Evolutionary conservation across 2,888 invertebrate genomes (phyloP).

Genomic region (Hemistola chrysoprasaria): DNA sequence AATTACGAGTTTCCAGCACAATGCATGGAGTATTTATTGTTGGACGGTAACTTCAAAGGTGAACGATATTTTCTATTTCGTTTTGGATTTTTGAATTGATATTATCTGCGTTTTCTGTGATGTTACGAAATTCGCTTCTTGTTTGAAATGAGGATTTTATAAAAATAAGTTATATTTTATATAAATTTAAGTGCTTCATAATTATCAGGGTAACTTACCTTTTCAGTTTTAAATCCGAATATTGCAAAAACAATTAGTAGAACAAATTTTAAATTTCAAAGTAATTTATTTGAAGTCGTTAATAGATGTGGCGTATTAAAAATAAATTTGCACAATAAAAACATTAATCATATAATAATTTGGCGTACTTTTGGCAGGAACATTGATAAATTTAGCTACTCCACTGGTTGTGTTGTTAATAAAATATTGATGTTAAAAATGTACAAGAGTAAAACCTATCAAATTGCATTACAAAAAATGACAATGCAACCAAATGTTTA

Average conservation of each 20-base stretch:
- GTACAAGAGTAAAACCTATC: constrained; percentile 27
- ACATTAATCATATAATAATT: too few relatives aligned
- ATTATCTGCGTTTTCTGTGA: constrained; percentile 13
- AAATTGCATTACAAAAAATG: constrained; percentile 44
- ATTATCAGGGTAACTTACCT: too few relatives aligned
- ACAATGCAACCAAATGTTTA: constrained; percentile 70
- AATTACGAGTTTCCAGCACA: constrained; percentile 62
- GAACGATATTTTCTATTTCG: constrained; percentile 25
- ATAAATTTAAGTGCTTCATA: too few relatives aligned
- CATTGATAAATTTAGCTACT: too few relatives aligned
- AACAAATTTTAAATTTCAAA: too few relatives aligned
- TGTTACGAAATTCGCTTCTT: background rate
- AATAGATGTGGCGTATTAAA: too few relatives aligned
- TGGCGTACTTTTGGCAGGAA: too few relatives aligned
- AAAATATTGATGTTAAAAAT: background rate
- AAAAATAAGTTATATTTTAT: too few relatives aligned
- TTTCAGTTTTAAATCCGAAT: too few relatives aligned
- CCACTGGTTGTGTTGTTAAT: background rate
- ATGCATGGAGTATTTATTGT: constrained; percentile 28
- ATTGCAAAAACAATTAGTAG: too few relatives aligned
- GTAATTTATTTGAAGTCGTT: too few relatives aligned
- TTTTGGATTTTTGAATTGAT: constrained; percentile 22
- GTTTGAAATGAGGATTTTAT: background rate
- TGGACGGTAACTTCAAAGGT: constrained; percentile 55
- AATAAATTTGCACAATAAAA: too few relatives aligned